These are phyloP conservation scores for Sciurus carolinensis DNA, from an alignment of 2,797 vertebrate genomes.

Conservation along the genomic window DNA sequence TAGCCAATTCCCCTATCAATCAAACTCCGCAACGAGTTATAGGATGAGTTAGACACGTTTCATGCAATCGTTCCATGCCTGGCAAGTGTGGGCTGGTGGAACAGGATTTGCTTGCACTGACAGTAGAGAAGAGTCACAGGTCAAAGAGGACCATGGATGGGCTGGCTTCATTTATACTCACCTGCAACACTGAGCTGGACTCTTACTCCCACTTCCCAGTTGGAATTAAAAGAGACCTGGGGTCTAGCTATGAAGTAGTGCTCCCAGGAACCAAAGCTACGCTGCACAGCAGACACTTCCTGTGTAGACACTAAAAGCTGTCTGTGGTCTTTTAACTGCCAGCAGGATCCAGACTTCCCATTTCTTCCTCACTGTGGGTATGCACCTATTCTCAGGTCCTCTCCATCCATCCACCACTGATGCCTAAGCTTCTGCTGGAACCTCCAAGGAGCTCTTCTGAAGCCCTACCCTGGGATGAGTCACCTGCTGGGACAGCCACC, in stretches of 20 bases:
- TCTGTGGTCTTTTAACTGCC: neutral
- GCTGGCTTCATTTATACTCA: neutral
- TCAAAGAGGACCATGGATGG: rapidly evolving
- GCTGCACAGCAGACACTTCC: neutral
- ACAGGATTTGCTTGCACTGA: rapidly evolving
- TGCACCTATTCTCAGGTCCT: neutral
- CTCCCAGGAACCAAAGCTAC: neutral
- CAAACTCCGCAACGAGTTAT: neutral
- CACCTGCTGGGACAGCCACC: neutral
- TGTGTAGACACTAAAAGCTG: neutral
- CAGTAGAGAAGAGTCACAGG: neutral
- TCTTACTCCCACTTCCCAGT: neutral
- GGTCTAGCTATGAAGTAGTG: neutral
- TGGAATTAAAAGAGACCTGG: neutral
- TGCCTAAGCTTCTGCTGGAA: neutral
- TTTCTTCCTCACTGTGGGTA: neutral
- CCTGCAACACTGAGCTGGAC: neutral
- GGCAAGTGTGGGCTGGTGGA: neutral
- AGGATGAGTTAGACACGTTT: neutral
- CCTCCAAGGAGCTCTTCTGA: neutral
- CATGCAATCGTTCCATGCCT: neutral
- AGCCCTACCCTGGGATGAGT: neutral
- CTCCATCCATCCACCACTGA: neutral
- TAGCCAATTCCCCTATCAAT: conserved; percentile 23
- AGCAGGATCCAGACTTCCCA: neutral